Conservation (phyloP, 2,113 vertebrate species). For the Heterotis niloticus region DNA sequence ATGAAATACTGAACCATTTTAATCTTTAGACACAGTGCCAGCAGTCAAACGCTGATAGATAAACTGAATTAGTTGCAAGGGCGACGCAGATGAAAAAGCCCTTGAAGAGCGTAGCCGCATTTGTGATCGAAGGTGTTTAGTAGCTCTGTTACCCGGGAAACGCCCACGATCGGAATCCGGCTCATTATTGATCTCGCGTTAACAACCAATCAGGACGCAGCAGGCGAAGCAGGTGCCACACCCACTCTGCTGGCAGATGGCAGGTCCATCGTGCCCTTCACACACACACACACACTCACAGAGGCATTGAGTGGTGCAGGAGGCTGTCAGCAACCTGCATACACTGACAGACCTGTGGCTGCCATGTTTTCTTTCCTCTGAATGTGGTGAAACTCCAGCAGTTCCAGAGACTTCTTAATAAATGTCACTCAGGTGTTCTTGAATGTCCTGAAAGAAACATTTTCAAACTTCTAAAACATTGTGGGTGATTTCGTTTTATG, state of each 20-base stretch:
- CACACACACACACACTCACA: neutral
- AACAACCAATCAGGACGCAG: neutral
- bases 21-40: slow-evolving; percentile 17
- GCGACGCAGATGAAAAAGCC: neutral
- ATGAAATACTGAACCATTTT: slow-evolving; percentile 18
- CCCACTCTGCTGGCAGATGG: neutral
- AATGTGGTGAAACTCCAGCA: no score
- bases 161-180: neutral
- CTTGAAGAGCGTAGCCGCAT: slow-evolving; percentile 7
- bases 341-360: slow-evolving; percentile 36
- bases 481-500: no score
- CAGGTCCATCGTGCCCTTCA: neutral
- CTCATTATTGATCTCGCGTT: neutral
- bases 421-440: no score
- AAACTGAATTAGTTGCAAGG: slow-evolving; percentile 21
- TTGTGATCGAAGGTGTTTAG: neutral
- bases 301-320: no score
- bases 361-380: no score
- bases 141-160: neutral
- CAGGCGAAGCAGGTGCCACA: neutral
- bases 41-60: slow-evolving; percentile 10
- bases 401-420: no score
- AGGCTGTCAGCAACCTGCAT: no score
- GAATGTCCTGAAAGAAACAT: no score
- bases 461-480: no score